A percentile compares a stretch with the other conserved stretches of the same genome.
These are phyloP conservation scores for Tribolium castaneum DNA, from an alignment of 1,140 invertebrate species.

Conservation along the genomic window DNA sequence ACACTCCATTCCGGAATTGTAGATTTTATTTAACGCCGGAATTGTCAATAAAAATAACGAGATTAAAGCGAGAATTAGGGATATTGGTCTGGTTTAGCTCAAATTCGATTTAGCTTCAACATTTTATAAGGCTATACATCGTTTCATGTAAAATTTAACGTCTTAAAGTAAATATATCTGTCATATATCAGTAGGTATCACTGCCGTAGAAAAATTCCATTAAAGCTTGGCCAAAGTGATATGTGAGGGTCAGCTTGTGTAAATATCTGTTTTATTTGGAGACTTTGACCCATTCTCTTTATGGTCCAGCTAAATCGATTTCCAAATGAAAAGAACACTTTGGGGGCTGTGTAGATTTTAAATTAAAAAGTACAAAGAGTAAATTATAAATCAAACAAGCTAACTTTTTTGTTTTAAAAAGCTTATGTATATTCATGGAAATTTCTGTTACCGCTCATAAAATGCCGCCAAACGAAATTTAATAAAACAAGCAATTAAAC, in stretches of 20 bases:
- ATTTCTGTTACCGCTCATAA: not conserved
- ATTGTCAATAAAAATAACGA: not conserved
- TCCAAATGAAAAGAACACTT: conserved; percentile 5
- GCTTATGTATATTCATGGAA: not conserved
- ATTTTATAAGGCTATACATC: not conserved
- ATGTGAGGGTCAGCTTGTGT: not conserved
- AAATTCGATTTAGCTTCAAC: not conserved
- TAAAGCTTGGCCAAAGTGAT: conserved; percentile 1
- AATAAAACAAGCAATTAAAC: not conserved
- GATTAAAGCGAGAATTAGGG: not conserved
- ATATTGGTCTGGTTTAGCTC: not conserved
- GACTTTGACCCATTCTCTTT: conserved; percentile 6
- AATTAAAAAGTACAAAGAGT: conserved; percentile 18
- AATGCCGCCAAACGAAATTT: not conserved
- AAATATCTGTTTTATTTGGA: conserved; percentile 24
- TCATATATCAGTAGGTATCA: not conserved
- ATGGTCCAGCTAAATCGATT: not conserved
- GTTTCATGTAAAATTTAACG: not conserved
- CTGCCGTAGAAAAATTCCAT: not conserved
- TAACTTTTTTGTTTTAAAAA: not conserved
- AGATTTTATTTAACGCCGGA: not conserved
- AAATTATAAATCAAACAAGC: conserved; percentile 1
- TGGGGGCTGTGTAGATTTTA: not conserved
- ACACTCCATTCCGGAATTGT: not conserved
- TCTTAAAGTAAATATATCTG: no score